phyloP scores from a whole-genome alignment of 2,113 vertebrate species.

The Xiphorhynchus elegans region DNA sequence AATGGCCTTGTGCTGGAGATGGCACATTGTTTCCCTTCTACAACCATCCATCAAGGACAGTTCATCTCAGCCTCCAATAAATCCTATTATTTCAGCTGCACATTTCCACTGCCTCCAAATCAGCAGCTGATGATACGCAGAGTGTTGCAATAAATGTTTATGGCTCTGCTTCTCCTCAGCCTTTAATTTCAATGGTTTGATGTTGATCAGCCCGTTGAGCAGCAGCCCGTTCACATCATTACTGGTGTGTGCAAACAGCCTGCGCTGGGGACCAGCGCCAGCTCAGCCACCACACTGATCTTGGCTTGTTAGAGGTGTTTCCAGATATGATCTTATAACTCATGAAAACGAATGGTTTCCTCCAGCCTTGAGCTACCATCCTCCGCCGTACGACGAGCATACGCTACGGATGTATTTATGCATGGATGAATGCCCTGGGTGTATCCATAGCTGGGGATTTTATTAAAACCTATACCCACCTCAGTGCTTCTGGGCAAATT shows the following conservation, averaged over 20 bases:
- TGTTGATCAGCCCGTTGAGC: conserved; percentile 43
- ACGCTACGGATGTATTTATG: neutral
- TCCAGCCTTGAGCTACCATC: conserved; percentile 1
- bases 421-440: neutral
- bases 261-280: neutral
- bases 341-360: conserved; percentile 27
- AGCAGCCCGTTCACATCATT: conserved; percentile 45
- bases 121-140: conserved; percentile 44
- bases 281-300: neutral
- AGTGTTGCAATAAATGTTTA: conserved; percentile 66
- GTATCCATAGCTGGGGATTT: conserved; percentile 16
- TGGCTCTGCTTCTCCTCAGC: conserved; percentile 52
- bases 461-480: neutral
- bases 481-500: neutral
- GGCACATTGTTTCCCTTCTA: conserved; percentile 3
- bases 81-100: conserved; percentile 54
- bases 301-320: conserved; percentile 51
- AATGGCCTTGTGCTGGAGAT: neutral
- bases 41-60: conserved; percentile 21
- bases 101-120: conserved; percentile 37
- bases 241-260: conserved; percentile 57
- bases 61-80: conserved; percentile 14
- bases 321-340: conserved; percentile 52
- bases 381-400: neutral
- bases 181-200: conserved; percentile 59